These are phyloP conservation scores for Calyptomena viridis DNA, from an alignment of 2,113 vertebrate species.

Conservation along the genomic window DNA sequence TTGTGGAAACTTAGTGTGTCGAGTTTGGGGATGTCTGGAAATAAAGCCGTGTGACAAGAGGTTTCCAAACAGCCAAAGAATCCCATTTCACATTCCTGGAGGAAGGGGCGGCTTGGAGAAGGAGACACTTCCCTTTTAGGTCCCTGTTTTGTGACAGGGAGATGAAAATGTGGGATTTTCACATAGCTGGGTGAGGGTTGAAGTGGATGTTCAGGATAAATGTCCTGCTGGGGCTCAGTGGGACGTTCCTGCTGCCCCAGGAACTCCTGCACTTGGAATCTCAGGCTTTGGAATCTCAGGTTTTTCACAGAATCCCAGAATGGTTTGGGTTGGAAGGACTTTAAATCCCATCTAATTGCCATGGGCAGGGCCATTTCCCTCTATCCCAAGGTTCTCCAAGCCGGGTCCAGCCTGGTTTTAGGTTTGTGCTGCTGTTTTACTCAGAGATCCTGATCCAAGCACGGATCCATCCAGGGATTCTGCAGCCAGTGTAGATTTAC, in stretches of 20 bases:
- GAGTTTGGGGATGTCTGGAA: not conserved
- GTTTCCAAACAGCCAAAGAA: not conserved
- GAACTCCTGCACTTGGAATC: not conserved
- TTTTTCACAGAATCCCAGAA: not conserved
- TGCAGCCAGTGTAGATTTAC: not conserved
- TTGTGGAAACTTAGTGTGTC: not conserved
- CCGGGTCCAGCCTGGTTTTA: not conserved
- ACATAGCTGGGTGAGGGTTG: not conserved
- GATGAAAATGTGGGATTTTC: not conserved
- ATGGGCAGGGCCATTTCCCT: not conserved
- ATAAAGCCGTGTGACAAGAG: not conserved
- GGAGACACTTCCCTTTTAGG: not conserved
- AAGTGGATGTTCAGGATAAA: not conserved
- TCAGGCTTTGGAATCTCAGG: not conserved
- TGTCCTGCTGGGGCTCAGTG: fast-evolving
- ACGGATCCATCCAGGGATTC: fast-evolving
- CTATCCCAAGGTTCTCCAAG: not conserved
- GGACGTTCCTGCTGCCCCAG: not conserved
- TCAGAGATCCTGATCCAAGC: not conserved
- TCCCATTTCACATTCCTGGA: not conserved
- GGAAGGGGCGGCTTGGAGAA: not conserved
- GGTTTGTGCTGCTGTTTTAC: fast-evolving
- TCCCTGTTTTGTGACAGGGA: not conserved
- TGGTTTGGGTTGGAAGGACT: not conserved
- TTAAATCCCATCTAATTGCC: not conserved